Conservation (phyloP, 2,888 invertebrate genomes). For the Axea sp. region DNA sequence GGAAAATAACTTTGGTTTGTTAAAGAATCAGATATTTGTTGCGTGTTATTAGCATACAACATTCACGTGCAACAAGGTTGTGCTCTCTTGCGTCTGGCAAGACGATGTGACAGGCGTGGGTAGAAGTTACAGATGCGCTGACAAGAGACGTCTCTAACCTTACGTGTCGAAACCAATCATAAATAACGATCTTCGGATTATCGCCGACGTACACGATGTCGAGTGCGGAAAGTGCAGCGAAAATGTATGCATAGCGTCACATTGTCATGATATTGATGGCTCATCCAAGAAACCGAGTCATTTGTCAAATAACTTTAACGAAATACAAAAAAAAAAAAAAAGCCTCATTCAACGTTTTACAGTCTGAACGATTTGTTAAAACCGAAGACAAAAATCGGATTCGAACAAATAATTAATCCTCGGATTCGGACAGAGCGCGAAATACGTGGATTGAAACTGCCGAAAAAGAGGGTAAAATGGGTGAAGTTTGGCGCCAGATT, state of each 20-base stretch:
- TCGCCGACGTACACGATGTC: constrained; percentile 62
- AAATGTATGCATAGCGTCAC: constrained; percentile 20
- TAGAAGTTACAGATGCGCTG: constrained; percentile 65
- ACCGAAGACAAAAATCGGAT: constrained; percentile 4
- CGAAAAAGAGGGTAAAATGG: constrained; percentile 46
- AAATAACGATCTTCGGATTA: constrained; percentile 75
- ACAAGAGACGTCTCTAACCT: constrained; percentile 68
- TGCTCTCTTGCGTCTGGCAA: constrained; percentile 51
- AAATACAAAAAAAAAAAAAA: too few relatives aligned
- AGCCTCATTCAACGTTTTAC: too few relatives aligned
- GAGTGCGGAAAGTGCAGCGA: constrained; percentile 43
- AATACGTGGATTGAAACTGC: constrained; percentile 15
- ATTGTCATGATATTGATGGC: constrained; percentile 32
- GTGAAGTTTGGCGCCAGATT: constrained; percentile 60
- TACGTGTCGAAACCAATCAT: constrained; percentile 70
- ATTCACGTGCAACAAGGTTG: constrained; percentile 61
- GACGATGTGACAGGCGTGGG: constrained; percentile 65
- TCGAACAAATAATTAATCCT: constrained; percentile 33
- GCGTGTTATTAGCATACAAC: constrained; percentile 57
- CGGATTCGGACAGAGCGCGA: neutral
- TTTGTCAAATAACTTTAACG: constrained; percentile 21
- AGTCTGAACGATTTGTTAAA: too few relatives aligned
- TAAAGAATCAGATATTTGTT: constrained; percentile 36
- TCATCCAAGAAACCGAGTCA: too few relatives aligned
- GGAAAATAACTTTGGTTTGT: constrained; percentile 25